A percentile compares a stretch with the other conserved stretches of the same genome.
Evolutionary conservation across 2,113 vertebrate genomes (phyloP).

Genomic region (Pica pica): DNA sequence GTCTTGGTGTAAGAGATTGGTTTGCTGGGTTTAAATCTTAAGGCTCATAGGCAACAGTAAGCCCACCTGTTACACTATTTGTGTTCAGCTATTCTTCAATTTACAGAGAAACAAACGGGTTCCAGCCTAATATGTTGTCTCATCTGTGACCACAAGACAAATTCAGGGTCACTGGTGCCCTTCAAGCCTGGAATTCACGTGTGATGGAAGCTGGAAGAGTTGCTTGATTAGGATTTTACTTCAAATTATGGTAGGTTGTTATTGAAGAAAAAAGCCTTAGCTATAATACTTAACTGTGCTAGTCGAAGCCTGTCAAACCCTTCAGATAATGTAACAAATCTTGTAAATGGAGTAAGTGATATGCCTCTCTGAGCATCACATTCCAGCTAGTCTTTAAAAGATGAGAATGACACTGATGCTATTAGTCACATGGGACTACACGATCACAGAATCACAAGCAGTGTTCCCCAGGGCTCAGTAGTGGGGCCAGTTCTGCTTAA

Average conservation of each 20-base stretch:
- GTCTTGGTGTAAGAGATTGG: neutral
- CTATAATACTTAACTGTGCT: neutral
- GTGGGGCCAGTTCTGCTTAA: neutral
- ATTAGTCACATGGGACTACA: neutral
- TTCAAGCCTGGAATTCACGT: neutral
- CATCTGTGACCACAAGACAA: neutral
- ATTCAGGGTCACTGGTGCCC: neutral
- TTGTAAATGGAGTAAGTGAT: neutral
- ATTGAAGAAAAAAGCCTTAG: neutral
- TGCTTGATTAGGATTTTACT: neutral
- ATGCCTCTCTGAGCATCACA: neutral
- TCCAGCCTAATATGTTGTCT: neutral
- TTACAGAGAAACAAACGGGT: neutral
- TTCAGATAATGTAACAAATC: neutral
- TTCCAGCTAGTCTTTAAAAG: neutral
- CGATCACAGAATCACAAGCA: neutral
- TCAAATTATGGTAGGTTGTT: neutral
- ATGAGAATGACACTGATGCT: neutral
- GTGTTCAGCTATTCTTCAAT: neutral
- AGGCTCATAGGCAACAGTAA: neutral
- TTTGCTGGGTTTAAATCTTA: neutral
- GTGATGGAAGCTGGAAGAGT: neutral
- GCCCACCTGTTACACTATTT: neutral
- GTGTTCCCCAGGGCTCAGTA: neutral
- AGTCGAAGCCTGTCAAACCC: neutral